Evolutionary conservation across 2,888 invertebrate genomes (phyloP).

Genomic region (Hipparchia sbordonii): DNA sequence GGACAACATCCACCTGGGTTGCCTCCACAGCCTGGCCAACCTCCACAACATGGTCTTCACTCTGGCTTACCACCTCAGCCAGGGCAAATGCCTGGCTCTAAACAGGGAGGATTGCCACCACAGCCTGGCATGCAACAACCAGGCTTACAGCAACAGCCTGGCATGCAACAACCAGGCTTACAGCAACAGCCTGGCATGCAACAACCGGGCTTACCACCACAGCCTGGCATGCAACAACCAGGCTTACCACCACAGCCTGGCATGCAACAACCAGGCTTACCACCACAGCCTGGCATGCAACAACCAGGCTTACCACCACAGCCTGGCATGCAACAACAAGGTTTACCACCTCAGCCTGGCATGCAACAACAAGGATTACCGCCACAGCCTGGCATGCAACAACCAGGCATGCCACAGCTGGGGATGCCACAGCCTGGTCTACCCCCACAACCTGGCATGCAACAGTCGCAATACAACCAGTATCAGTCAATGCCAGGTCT

Average conservation of each 20-base stretch:
- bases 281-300: not conserved
- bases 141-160: constrained; percentile 46
- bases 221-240: not conserved
- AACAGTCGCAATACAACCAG: constrained; percentile 40
- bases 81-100: constrained; percentile 32
- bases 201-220: not conserved
- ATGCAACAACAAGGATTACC: constrained; percentile 55
- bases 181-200: constrained; percentile 22
- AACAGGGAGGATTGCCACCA: constrained; percentile 40
- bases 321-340: constrained; percentile 53
- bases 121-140: constrained; percentile 54
- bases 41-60: constrained; percentile 42
- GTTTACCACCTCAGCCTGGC: constrained; percentile 44
- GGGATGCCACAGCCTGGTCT: too few species aligned
- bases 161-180: constrained; percentile 41
- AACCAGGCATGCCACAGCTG: constrained; percentile 47
- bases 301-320: not conserved
- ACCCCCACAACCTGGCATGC: constrained; percentile 34
- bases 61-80: constrained; percentile 50
- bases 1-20: constrained; percentile 38
- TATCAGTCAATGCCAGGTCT: not conserved
- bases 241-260: not conserved
- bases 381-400: constrained; percentile 52
- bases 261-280: not conserved
- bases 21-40: constrained; percentile 45